These are phyloP conservation scores for Muricea muricata DNA, from an alignment of 92 coral and sea anemone species.

Conservation along the genomic window DNA sequence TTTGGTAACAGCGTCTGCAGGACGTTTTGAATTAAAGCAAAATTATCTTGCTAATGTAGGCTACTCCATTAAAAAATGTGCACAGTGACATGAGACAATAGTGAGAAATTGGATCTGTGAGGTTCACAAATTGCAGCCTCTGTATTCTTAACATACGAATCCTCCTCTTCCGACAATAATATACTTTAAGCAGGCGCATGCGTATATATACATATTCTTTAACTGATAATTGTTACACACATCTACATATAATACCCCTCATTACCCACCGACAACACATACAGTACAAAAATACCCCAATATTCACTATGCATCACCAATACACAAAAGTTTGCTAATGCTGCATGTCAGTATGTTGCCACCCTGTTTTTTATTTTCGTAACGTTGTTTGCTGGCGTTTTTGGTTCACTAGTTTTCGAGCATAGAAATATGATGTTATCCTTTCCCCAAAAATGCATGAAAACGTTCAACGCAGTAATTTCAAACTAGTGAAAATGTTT, in stretches of 20 bases:
- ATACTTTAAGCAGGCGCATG: neutral
- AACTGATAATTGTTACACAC: slow-evolving; percentile 11
- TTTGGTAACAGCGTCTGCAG: no score
- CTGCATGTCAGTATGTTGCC: neutral
- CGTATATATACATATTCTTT: slow-evolving; percentile 2
- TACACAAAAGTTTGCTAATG: neutral
- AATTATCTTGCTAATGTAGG: no score
- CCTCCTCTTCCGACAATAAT: neutral
- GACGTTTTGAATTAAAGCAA: no score
- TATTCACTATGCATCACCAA: neutral
- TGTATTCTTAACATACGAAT: neutral
- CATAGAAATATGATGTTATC: no score
- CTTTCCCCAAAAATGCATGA: no score
- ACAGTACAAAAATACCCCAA: slow-evolving; percentile 33
- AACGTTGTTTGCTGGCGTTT: neutral
- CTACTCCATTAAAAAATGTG: no score
- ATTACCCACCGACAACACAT: slow-evolving; percentile 16
- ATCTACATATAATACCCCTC: slow-evolving; percentile 14
- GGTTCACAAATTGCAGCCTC: no score
- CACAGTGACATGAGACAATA: no score
- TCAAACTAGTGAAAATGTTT: no score
- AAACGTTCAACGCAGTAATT: no score
- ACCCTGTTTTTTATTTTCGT: no score
- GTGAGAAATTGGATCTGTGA: no score
- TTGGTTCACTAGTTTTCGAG: neutral